Conservation (phyloP, 2,888 invertebrate genomes). For the Terebella lapidaria region DNA sequence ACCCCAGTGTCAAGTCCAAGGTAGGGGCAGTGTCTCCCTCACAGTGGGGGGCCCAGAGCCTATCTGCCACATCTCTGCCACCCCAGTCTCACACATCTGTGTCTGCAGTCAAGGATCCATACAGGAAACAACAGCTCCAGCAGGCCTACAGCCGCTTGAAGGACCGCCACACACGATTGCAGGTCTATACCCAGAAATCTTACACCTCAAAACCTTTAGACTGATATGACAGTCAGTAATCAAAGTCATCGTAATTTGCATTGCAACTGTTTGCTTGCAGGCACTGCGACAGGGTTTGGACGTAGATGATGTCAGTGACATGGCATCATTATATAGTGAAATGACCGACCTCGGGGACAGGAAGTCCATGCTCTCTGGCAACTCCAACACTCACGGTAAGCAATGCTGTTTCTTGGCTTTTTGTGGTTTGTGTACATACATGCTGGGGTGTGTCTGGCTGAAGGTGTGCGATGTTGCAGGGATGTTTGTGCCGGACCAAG, state of each 20-base stretch:
- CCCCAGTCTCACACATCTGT: too few relatives aligned
- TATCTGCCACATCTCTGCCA: background rate
- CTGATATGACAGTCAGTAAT: background rate
- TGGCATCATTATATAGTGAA: slow-evolving; percentile 12
- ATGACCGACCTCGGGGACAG: slow-evolving; percentile 16
- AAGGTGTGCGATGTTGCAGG: too few relatives aligned
- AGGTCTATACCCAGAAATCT: background rate
- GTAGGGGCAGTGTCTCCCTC: background rate
- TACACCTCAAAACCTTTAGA: too few relatives aligned
- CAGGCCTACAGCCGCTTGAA: background rate
- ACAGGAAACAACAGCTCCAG: background rate
- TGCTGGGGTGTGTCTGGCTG: too few relatives aligned
- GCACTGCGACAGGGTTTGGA: slow-evolving; percentile 31
- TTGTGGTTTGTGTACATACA: too few relatives aligned
- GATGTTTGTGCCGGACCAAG: too few relatives aligned
- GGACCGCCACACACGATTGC: background rate
- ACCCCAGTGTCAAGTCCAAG: background rate
- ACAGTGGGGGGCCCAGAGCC: background rate
- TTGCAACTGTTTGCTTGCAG: slow-evolving; percentile 9
- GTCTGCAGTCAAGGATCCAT: background rate
- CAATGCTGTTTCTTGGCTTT: too few relatives aligned
- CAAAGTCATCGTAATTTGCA: background rate
- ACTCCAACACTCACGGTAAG: slow-evolving; percentile 38
- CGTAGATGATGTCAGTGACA: slow-evolving; percentile 22
- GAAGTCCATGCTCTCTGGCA: slow-evolving; percentile 29